Evolutionary conservation across 2,888 invertebrate genomes (phyloP), one percentile per base, ranked within the genome.

Genomic region (Metellina segmentata): DNA sequence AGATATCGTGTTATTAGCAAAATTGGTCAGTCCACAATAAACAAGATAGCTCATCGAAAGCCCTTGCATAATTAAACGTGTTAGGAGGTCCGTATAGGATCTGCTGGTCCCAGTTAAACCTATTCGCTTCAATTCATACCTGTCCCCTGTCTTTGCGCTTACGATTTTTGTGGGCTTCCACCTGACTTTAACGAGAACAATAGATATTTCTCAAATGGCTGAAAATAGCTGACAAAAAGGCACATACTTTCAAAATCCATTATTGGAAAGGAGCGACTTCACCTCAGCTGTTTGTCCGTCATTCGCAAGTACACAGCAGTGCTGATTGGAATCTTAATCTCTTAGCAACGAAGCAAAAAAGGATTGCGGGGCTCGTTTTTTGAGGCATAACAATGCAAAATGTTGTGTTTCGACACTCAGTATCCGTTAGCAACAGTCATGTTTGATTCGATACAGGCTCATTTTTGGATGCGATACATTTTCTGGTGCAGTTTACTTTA

Each of bases 351-450:
- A 83, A 74, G 51, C 49, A 78, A 78, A 78, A 75, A 78, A 13
- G 52, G 16, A 11, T 78, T 7, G 7, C 11, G 19, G 13, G 75
- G 13, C 19, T 1, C n/a, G 49, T 4, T n/a, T n/a, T n/a, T n/a
- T n/a, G n/a, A n/a, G 13, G 7, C 13, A 20, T 82, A 20, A 74
- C 71, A 74, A 83, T 52, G 51, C 13, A 70, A 61, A 69, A 61
- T 51, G 77, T 77, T 85, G 61, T 85, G 85, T 85, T 77, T 77
- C 13, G n/a, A 53, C 20, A 13, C 34, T 61, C 49, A 75, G 85
- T 85, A 61, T 77, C 85, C 85, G 51, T 77, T 85, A 48, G 77
- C 85, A 85, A 85, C 85, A 77, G 77, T 13, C 52, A 61, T 9
- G 20, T 53, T 81, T 69, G 16, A 69, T 81, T 81, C 49, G 51